phyloP scores from a whole-genome alignment of 2,797 vertebrate genomes.

The Cyprinodon diabolis region DNA sequence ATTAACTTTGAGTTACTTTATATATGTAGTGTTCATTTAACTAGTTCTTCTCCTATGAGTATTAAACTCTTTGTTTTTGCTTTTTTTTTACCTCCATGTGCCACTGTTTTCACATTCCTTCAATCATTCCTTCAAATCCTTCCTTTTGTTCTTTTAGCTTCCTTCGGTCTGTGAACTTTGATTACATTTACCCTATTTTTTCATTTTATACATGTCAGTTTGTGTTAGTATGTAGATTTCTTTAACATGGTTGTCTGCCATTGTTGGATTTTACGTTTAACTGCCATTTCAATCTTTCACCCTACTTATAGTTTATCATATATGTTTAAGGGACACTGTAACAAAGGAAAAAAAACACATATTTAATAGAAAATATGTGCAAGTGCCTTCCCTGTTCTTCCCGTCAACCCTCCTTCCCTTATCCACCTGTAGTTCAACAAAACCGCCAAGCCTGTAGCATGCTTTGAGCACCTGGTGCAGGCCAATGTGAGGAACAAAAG shows the following conservation, averaged over 20 bases:
- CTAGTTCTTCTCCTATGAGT: conserved; percentile 36
- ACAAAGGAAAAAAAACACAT: conserved; percentile 60
- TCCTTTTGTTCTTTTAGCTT: conserved; percentile 65
- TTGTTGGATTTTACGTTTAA: conserved; percentile 9
- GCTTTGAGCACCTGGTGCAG: conserved; percentile 95
- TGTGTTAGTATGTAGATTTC: conserved; percentile 15
- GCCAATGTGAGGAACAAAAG: conserved; percentile 97
- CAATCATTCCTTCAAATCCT: conserved; percentile 59
- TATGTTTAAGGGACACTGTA: conserved; percentile 30
- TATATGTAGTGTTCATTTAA: conserved; percentile 29
- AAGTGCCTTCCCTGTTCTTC: conserved; percentile 68
- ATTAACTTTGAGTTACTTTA: conserved; percentile 38
- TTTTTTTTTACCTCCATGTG: conserved; percentile 59
- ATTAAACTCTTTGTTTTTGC: conserved; percentile 37
- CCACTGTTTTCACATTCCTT: conserved; percentile 55
- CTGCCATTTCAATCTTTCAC: conserved; percentile 13
- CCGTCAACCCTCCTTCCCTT: conserved; percentile 66
- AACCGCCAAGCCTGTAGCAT: conserved; percentile 86
- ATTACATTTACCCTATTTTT: conserved; percentile 52
- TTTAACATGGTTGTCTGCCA: conserved; percentile 2
- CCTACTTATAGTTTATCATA: conserved; percentile 12
- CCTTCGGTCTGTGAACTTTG: conserved; percentile 68
- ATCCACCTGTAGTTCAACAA: conserved; percentile 88
- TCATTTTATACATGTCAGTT: conserved; percentile 36
- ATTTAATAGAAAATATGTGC: conserved; percentile 77